Evolutionary conservation across 1,140 invertebrate species (phyloP).

Genomic region (Nasonia giraulti): DNA sequence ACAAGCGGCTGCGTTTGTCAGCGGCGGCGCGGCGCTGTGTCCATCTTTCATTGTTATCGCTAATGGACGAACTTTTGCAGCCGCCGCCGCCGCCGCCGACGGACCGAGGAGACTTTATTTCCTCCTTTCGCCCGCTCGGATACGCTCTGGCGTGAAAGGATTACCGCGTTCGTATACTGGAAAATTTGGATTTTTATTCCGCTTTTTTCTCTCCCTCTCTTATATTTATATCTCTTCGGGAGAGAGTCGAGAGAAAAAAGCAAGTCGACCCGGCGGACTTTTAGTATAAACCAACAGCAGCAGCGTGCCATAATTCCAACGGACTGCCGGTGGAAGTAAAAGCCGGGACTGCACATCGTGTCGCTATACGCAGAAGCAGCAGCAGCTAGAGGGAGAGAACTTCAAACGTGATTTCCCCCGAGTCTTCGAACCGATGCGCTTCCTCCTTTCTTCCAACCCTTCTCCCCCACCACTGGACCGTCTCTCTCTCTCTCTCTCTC

Average conservation of each 20-base stretch:
- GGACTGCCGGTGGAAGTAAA: conserved; percentile 25
- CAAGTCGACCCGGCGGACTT: background rate
- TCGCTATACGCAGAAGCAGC: conserved; percentile 6
- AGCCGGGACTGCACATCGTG: conserved; percentile 12
- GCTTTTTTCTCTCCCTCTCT: background rate
- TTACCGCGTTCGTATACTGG: background rate
- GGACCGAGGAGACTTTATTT: conserved; percentile 9
- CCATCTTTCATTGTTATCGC: conserved; percentile 70
- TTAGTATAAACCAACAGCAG: background rate
- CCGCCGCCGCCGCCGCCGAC: background rate
- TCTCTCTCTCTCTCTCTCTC: conserved; percentile 28
- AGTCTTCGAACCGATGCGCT: conserved; percentile 58
- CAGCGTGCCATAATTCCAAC: background rate
- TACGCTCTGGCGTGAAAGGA: conserved; percentile 1
- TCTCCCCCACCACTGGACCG: background rate
- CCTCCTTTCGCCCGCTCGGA: background rate
- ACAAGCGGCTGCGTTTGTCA: conserved; percentile 61
- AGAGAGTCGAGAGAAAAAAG: background rate
- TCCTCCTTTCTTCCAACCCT: conserved; percentile 7
- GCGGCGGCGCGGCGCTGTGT: conserved; percentile 53
- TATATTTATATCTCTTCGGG: background rate
- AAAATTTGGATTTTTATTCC: background rate
- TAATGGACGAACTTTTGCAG: conserved; percentile 69
- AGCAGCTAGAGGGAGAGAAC: conserved; percentile 51
- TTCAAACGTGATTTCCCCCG: conserved; percentile 62